Base-by-base conservation (phyloP, 2,888 invertebrate species). In the Leptogaster cylindrica region DNA sequence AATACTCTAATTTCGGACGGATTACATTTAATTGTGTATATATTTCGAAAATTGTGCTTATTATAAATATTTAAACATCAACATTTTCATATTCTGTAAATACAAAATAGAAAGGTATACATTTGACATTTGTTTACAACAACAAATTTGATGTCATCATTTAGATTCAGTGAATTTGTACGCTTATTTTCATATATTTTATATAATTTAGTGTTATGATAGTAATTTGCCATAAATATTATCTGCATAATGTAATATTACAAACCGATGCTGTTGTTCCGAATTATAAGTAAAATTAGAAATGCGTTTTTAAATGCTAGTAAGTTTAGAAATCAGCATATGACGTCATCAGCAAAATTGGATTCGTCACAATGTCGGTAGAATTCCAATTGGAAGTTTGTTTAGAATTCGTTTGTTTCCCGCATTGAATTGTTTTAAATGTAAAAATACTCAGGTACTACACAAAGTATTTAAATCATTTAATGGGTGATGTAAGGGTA, bases 341-440 rank as follows among this genome's bases (percentile, higher is more conserved):
- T 70, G 70, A 70, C 70, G 70, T 70, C 70, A 70, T 70, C 67
- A 67, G 52, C 63, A 63, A 68, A 70, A 70, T 70, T 67, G 66
- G 48, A 65, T 51, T 67, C 64, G 46, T 48, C 46, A 31, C 12
- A 31, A n/a, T 23, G 58, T 33, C 20, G 18, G 33, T 50, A 52
- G 33, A 25, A 39, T 66, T 69, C 36, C 31, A 31, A 63, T 44
- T 31, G 25, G n/a, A 92, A 90, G 87, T 88, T 88, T 88, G 87
- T 88, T 46, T 31, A 25, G 4, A 12, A 12, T 8, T 18, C 20
- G 44, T 2, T 46, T n/a, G n/a, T n/a, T n/a, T n/a, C n/a, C n/a
- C n/a, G n/a, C n/a, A n/a, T n/a, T n/a, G n/a, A n/a, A n/a, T n/a
- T n/a, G n/a, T n/a, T n/a, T n/a, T n/a, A n/a, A n/a, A n/a, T n/a